phyloP scores from a whole-genome alignment of 2,797 vertebrate species.

The Rhinogobio ventralis region DNA sequence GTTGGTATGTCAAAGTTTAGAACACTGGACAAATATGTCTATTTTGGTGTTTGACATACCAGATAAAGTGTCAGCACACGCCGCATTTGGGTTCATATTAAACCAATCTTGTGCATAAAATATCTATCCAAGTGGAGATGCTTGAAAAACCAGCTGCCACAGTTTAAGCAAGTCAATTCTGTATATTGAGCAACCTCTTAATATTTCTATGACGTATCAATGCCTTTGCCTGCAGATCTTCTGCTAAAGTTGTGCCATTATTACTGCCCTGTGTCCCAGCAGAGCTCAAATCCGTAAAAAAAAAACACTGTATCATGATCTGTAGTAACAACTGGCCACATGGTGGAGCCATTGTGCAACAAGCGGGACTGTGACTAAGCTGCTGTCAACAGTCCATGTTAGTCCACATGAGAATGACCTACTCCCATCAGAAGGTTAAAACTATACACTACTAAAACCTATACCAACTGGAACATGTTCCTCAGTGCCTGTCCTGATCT shows the following conservation, averaged over 20 bases:
- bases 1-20: too few relatives aligned
- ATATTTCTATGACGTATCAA: not conserved
- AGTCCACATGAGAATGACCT: not conserved
- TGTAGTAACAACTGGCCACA: not conserved
- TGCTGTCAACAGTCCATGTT: not conserved
- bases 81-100: not conserved
- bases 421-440: constrained; percentile 2
- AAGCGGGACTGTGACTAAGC: not conserved
- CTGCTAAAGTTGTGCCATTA: not conserved
- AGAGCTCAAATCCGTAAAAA: not conserved
- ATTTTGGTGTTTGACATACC: not conserved
- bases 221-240: not conserved
- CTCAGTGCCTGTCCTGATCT: not conserved
- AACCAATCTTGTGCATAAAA: not conserved
- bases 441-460: not conserved
- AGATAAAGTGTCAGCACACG: not conserved
- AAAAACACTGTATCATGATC: not conserved
- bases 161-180: not conserved
- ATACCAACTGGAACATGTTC: not conserved
- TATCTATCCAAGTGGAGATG: too few relatives aligned
- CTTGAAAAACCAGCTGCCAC: not conserved
- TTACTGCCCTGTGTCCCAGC: too few relatives aligned
- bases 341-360: not conserved
- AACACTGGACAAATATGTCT: not conserved
- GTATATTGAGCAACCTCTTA: not conserved